Evolutionary conservation across 2,113 vertebrate species (phyloP).

Genomic region (Neofelis nebulosa): DNA sequence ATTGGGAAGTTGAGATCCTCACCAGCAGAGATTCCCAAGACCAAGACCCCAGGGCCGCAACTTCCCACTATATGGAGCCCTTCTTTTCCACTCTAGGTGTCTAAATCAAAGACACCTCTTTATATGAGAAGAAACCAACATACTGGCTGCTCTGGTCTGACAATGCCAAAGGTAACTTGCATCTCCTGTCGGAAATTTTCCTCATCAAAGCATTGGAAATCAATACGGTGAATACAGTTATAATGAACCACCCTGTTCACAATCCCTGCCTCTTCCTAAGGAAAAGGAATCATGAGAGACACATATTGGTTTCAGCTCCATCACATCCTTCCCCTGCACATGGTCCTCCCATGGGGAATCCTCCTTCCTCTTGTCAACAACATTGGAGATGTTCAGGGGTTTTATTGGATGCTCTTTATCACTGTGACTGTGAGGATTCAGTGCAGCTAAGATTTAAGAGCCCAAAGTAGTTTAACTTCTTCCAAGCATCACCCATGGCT

Average conservation of each 20-base stretch:
- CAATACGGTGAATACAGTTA: slow-evolving; percentile 10
- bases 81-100: too few relatives aligned
- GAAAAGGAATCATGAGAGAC: not conserved
- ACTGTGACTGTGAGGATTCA: not conserved
- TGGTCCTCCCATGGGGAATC: not conserved
- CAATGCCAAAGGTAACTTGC: not conserved
- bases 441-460: not conserved
- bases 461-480: not conserved
- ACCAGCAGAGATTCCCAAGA: not conserved
- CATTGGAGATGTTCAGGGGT: not conserved
- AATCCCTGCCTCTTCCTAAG: not conserved
- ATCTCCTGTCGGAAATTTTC: not conserved
- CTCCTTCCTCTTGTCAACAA: not conserved
- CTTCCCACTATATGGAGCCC: too few relatives aligned
- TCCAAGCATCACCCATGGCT: not conserved
- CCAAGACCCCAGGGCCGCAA: not conserved
- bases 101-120: not conserved
- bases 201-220: slow-evolving; percentile 50
- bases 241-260: not conserved
- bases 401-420: not conserved
- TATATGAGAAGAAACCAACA: not conserved
- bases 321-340: not conserved
- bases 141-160: not conserved
- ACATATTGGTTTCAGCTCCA: not conserved
- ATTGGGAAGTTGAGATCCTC: not conserved